Evolutionary conservation across 2,888 invertebrate species (phyloP).

Genomic region (Drosophila pseudotalamancana): DNA sequence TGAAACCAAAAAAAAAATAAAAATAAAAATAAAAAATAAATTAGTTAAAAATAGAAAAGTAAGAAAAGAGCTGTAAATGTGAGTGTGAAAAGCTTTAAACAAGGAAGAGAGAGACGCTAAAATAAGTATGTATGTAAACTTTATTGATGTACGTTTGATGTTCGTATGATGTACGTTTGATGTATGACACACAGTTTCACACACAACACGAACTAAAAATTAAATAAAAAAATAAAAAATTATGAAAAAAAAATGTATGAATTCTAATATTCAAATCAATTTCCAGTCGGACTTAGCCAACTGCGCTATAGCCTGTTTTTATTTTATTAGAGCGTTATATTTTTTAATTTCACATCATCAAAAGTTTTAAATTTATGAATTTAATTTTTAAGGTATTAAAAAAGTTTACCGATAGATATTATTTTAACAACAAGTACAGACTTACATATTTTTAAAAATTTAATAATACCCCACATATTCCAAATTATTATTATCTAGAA

Average conservation of each 20-base stretch:
- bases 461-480: too few species aligned
- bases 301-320: too few species aligned
- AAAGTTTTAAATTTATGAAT: too few species aligned
- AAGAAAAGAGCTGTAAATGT: slow-evolving; percentile 11
- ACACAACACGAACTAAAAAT: slow-evolving; percentile 14
- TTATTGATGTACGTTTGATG: not conserved
- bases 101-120: not conserved
- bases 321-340: too few species aligned
- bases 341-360: too few species aligned
- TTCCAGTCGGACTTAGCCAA: too few species aligned
- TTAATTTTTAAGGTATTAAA: too few species aligned
- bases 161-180: slow-evolving; percentile 1
- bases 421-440: too few species aligned
- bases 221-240: not conserved
- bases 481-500: too few species aligned
- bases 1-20: not conserved
- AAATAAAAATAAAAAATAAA: not conserved
- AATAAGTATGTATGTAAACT: slow-evolving; percentile 15
- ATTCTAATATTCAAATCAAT: too few species aligned
- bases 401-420: too few species aligned
- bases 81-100: not conserved
- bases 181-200: slow-evolving; percentile 8
- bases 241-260: slow-evolving; percentile 1
- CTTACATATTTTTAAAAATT: too few species aligned
- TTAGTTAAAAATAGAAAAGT: not conserved